These are phyloP conservation scores for Pachyseris speciosa DNA, from an alignment of 64 coral and sea anemone genomes.

Conservation along the genomic window DNA sequence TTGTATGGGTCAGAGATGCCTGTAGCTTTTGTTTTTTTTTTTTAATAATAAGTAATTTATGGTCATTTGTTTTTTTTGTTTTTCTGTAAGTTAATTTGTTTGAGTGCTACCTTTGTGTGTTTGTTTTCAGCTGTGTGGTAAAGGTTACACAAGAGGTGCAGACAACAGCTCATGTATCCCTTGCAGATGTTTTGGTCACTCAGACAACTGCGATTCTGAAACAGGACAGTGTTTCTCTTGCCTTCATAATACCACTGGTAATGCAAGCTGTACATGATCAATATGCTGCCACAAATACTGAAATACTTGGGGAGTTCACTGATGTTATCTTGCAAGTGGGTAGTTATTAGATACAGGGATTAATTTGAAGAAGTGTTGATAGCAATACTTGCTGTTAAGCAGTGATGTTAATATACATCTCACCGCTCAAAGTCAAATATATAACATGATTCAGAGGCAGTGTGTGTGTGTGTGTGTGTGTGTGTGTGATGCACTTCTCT, in stretches of 20 bases:
- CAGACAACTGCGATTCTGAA: conserved; percentile 69
- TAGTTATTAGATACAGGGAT: no score
- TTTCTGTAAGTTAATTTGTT: no score
- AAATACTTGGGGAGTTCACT: neutral
- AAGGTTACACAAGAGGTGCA: conserved; percentile 72
- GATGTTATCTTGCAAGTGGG: neutral
- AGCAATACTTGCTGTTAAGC: no score
- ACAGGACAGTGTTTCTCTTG: conserved; percentile 93
- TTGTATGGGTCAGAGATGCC: no score
- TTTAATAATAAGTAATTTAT: no score
- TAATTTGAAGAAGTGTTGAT: no score
- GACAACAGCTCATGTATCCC: conserved; percentile 81
- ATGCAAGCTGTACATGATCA: neutral
- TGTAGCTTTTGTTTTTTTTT: no score
- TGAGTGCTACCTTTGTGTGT: neutral
- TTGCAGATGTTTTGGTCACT: conserved; percentile 94
- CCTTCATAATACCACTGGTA: conserved; percentile 90
- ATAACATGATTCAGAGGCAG: no score
- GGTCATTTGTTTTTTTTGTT: no score
- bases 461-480: no score
- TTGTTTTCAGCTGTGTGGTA: conserved; percentile 76
- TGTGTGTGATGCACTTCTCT: neutral
- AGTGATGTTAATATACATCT: no score
- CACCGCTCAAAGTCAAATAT: no score
- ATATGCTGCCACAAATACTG: neutral